Conservation (phyloP, 2,888 invertebrate species). For the Chymomyza procnemis region DNA sequence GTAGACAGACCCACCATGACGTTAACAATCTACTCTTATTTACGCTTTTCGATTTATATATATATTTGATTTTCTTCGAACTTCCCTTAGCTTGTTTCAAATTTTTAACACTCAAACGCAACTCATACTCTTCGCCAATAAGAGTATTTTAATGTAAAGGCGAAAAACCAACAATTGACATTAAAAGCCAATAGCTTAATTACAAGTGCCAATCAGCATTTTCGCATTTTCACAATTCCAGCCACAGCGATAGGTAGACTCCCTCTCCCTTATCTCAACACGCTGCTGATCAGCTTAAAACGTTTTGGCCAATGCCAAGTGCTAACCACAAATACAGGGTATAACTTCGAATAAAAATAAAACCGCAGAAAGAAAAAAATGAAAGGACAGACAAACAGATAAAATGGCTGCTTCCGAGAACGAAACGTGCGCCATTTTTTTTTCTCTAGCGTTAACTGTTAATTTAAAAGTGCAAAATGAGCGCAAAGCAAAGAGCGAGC, state of each 20-base stretch:
- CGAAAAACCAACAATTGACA: constrained; percentile 27
- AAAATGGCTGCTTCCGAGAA: not conserved
- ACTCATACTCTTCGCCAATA: not conserved
- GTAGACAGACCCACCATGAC: too few relatives aligned
- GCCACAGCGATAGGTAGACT: not conserved
- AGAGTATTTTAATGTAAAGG: not conserved
- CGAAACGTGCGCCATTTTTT: constrained; percentile 25
- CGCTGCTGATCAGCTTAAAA: constrained; percentile 29
- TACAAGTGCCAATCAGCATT: constrained; percentile 61
- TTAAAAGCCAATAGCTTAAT: constrained; percentile 56
- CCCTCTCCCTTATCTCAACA: not conserved
- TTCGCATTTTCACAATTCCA: constrained; percentile 14
- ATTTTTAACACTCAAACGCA: not conserved
- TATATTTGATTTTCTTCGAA: too few relatives aligned
- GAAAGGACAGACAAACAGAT: not conserved
- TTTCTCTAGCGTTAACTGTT: constrained; percentile 9
- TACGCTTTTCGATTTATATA: too few relatives aligned
- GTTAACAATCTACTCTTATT: too few relatives aligned
- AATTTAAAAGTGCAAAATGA: not conserved
- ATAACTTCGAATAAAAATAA: constrained; percentile 32
- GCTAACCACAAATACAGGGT: constrained; percentile 27
- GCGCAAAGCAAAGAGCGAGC: not conserved
- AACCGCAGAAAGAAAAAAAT: constrained; percentile 22
- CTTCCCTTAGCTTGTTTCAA: too few relatives aligned
- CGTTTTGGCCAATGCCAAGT: constrained; percentile 24